phyloP scores from a whole-genome alignment of 2,888 invertebrate species.

The Liopterus haemorrhoidalis region DNA sequence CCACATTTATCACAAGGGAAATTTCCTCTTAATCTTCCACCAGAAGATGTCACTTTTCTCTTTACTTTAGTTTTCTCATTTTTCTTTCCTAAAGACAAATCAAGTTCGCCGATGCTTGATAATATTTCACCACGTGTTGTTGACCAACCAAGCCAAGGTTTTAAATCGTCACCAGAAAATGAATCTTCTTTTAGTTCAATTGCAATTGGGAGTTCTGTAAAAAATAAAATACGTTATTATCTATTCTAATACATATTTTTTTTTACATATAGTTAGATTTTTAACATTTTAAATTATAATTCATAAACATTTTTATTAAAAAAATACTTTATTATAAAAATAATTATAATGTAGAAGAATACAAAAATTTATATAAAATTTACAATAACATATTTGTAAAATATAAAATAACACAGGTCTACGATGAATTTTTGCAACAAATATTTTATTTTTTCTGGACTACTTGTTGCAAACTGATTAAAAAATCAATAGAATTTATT shows the following conservation, averaged over 20 bases:
- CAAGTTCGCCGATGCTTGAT: slow-evolving; percentile 7
- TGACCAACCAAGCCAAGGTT: slow-evolving; percentile 30
- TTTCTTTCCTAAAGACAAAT: slow-evolving; percentile 26
- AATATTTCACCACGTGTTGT: slow-evolving; percentile 18
- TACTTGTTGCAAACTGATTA: too few species aligned
- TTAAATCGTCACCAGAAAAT: slow-evolving; percentile 20
- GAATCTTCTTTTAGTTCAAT: slow-evolving; percentile 38
- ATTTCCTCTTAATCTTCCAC: slow-evolving; percentile 46
- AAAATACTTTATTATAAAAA: too few species aligned
- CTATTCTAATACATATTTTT: slow-evolving; percentile 5
- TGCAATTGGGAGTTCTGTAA: slow-evolving; percentile 38
- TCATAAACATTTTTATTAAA: too few species aligned
- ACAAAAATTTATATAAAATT: too few species aligned
- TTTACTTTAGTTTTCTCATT: slow-evolving; percentile 31
- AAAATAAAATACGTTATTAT: slow-evolving; percentile 10
- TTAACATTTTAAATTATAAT: too few species aligned
- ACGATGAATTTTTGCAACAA: too few species aligned
- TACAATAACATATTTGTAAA: too few species aligned
- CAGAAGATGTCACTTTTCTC: slow-evolving; percentile 41
- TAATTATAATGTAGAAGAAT: too few species aligned
- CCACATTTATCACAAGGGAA: slow-evolving; percentile 64
- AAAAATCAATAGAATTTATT: too few species aligned
- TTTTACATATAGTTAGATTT: too few species aligned
- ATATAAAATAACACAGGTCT: too few species aligned
- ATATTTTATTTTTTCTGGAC: too few species aligned